A percentile compares a stretch with the other conserved stretches of the same genome.
Evolutionary conservation across 2,888 invertebrate genomes (phyloP).

Genomic region (Iphiclides podalirius): DNA sequence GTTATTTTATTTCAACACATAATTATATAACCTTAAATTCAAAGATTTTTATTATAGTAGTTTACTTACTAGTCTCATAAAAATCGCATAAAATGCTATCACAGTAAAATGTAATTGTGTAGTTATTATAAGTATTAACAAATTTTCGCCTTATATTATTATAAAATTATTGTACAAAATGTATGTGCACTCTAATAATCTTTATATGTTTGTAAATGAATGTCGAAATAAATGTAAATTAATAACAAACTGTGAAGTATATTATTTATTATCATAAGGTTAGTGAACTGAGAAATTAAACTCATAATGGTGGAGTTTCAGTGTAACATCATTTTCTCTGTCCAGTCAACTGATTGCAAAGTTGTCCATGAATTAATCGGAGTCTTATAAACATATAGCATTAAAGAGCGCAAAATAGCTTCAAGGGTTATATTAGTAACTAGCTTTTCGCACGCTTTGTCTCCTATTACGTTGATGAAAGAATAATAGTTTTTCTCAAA

Average conservation of each 20-base stretch:
- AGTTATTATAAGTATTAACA: conserved; percentile 62
- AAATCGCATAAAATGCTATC: conserved; percentile 72
- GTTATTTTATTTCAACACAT: conserved; percentile 22
- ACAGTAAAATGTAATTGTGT: conserved; percentile 37
- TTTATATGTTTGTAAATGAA: conserved; percentile 71
- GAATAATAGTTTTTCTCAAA: too few relatives aligned
- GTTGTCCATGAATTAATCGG: conserved; percentile 99
- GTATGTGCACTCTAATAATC: conserved; percentile 64
- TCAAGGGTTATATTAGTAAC: too few relatives aligned
- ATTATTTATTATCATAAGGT: too few relatives aligned
- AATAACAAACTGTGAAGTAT: conserved; percentile 39
- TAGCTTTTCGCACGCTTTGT: too few relatives aligned
- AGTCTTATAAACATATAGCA: too few relatives aligned
- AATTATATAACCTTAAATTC: conserved; percentile 46
- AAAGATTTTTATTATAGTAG: conserved; percentile 53
- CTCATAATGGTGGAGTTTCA: conserved; percentile 99
- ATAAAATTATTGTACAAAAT: conserved; percentile 66
- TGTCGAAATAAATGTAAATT: conserved; percentile 72
- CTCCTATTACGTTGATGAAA: too few relatives aligned
- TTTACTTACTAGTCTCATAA: conserved; percentile 59
- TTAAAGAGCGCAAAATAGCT: too few relatives aligned
- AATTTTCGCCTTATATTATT: conserved; percentile 49
- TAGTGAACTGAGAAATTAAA: conserved; percentile 99
- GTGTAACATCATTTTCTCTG: conserved; percentile 95
- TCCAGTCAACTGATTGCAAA: conserved; percentile 98